Evolutionary conservation across 2,888 invertebrate genomes (phyloP).

Genomic region (Oscheius onirici): DNA sequence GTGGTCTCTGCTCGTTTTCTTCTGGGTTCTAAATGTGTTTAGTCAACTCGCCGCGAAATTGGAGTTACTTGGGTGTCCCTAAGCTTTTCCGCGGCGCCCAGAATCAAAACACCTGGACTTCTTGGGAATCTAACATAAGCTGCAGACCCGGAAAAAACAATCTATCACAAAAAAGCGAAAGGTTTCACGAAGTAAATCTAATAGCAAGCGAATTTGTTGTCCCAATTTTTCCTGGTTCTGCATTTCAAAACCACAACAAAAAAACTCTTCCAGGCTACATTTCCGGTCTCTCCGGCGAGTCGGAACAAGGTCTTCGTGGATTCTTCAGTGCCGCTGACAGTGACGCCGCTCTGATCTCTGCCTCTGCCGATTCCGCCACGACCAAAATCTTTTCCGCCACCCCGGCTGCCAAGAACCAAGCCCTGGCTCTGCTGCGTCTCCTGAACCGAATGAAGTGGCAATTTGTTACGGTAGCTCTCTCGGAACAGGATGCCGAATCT

Average conservation of each 20-base stretch:
- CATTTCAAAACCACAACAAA: no score
- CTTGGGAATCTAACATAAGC: no score
- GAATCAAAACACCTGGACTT: no score
- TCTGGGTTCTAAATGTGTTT: neutral
- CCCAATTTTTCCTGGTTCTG: no score
- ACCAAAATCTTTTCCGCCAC: constrained; percentile 54
- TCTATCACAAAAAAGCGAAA: no score
- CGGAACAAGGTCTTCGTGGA: constrained; percentile 53
- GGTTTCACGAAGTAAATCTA: no score
- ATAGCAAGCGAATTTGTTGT: no score
- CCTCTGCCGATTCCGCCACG: constrained; percentile 50
- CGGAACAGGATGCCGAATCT: constrained; percentile 60
- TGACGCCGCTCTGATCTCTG: constrained; percentile 57
- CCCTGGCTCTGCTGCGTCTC: constrained; percentile 60
- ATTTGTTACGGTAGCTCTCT: constrained; percentile 62
- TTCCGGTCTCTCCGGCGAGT: constrained; percentile 51
- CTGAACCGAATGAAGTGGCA: constrained; percentile 64
- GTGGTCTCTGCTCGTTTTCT: neutral
- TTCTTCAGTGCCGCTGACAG: constrained; percentile 62
- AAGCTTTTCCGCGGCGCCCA: no score
- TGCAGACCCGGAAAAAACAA: no score
- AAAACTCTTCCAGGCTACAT: constrained; percentile 38
- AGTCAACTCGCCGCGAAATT: neutral
- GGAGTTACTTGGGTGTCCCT: no score
- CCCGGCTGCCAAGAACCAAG: constrained; percentile 58